Evolutionary conservation across 2,888 invertebrate species (phyloP).

Genomic region (Sphaerophoria taeniata): DNA sequence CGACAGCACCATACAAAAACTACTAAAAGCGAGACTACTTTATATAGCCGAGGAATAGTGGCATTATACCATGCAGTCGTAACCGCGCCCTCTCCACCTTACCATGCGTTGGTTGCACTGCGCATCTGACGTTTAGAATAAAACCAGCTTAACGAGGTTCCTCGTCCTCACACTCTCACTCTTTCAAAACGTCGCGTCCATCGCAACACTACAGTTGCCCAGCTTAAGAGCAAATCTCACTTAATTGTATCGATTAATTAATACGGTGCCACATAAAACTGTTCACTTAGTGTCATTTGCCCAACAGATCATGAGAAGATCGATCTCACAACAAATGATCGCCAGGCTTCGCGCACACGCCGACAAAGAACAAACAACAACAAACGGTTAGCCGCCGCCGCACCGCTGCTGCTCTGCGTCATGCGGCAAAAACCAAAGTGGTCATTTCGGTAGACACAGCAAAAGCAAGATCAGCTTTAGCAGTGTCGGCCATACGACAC

Average conservation of each 20-base stretch:
- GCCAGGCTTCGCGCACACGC: constrained; percentile 40
- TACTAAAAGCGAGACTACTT: constrained; percentile 17
- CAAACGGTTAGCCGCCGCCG: neutral
- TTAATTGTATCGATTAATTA: constrained; percentile 73
- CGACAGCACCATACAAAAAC: constrained; percentile 49
- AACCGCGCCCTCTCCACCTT: constrained; percentile 1
- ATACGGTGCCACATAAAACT: constrained; percentile 73
- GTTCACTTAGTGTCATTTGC: constrained; percentile 71
- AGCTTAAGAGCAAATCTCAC: constrained; percentile 68
- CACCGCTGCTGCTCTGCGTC: neutral
- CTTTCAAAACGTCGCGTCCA: neutral
- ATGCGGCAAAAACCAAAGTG: neutral
- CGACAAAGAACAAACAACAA: constrained; percentile 52
- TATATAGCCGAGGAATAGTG: constrained; percentile 29
- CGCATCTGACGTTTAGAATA: constrained; percentile 16
- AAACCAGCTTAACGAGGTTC: constrained; percentile 62
- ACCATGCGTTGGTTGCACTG: neutral
- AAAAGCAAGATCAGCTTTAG: neutral
- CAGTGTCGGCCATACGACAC: constrained; percentile 47
- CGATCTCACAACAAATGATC: constrained; percentile 62
- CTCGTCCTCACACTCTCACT: constrained; percentile 16
- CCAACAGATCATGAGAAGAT: constrained; percentile 65
- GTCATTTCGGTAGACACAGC: neutral
- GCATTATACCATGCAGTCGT: constrained; percentile 54
- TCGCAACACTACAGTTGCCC: too few relatives aligned